Evolutionary conservation across 1,140 invertebrate genomes (phyloP), one percentile per base, ranked within the genome.

Genomic region (Plodia interpunctella): DNA sequence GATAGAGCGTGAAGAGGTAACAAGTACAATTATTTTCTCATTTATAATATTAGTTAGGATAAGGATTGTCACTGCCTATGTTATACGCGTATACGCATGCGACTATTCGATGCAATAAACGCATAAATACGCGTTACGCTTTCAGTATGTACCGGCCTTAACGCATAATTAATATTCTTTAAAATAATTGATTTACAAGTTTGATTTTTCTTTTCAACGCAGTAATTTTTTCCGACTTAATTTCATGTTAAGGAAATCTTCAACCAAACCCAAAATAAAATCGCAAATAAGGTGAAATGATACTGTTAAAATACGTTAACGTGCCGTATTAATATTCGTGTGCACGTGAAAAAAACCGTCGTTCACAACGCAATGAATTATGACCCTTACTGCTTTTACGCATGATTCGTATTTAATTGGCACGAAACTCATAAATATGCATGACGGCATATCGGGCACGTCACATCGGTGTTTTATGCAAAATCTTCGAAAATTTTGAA

Each of bases 381-480:
- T 44, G 38, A 44, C 38, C 38, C 38, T 44, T 44, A 44, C 1
- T 3, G 13, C 38, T n/a, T 5, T 44, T 15, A 44, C 13, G 38
- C n/a, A 44, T 17, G 38, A 10, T 15, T 17, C 38, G 15, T 15
- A 44, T 44, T 44, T 44, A 44, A 44, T 44, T 44, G 38, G 15
- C 38, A 1, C 15, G 15, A 10, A 44, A 10, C 38, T 44, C 38
- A 44, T 44, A 44, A 44, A 44, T 44, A 44, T 44, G 38, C 38
- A 44, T 44, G n/a, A 17, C 4, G 1, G 5, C 38, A 15, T 44
- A 44, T 44, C 38, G n/a, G n/a, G 38, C 38, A 44, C 38, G 38
- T 15, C 38, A 44, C 38, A 44, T 44, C 38, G 38, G 38, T 17
- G 15, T 44, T 44, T 44, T 44, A 44, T 44, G 38, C n/a, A 44